Conservation (phyloP, 2,888 invertebrate species). For the Drosophila seclusa region DNA sequence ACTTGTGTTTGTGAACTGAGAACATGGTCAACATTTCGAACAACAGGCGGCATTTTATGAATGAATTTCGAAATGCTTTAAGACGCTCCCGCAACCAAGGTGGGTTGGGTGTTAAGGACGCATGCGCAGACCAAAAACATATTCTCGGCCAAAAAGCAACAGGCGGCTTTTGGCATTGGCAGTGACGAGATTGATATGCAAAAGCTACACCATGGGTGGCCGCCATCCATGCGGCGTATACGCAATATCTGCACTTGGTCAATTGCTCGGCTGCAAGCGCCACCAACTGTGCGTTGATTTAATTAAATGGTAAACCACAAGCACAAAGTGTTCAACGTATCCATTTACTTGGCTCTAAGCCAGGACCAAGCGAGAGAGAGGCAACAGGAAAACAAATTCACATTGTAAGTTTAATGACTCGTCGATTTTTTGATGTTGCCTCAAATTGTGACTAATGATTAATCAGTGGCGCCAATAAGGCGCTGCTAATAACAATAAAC, state of each 20-base stretch:
- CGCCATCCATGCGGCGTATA: constrained; percentile 37
- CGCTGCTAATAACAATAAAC: constrained; percentile 11
- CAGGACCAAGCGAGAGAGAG: not conserved
- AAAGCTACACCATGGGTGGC: constrained; percentile 14
- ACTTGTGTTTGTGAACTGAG: not conserved
- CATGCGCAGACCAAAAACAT: constrained; percentile 33
- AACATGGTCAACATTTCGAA: constrained; percentile 44
- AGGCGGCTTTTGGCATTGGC: constrained; percentile 45
- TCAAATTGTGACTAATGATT: constrained; percentile 27
- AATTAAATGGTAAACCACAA: constrained; percentile 34
- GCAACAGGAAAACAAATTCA: constrained; percentile 8
- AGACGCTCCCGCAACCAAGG: not conserved
- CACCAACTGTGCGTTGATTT: constrained; percentile 20
- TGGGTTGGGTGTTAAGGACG: constrained; percentile 1
- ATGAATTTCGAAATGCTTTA: constrained; percentile 54
- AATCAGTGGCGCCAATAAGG: constrained; percentile 34
- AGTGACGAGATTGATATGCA: constrained; percentile 1
- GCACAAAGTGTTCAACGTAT: not conserved
- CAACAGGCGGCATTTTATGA: constrained; percentile 54
- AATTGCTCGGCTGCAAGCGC: not conserved
- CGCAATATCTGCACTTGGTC: constrained; percentile 25
- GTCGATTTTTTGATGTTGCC: constrained; percentile 5
- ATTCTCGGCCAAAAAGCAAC: constrained; percentile 34
- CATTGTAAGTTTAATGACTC: constrained; percentile 15
- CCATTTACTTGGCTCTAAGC: constrained; percentile 11